Percentiles rank a stretch among this genome's conserved stretches.
These are phyloP conservation scores for Parnassius smintheus DNA, from an alignment of 2,888 invertebrate species.

Conservation along the genomic window DNA sequence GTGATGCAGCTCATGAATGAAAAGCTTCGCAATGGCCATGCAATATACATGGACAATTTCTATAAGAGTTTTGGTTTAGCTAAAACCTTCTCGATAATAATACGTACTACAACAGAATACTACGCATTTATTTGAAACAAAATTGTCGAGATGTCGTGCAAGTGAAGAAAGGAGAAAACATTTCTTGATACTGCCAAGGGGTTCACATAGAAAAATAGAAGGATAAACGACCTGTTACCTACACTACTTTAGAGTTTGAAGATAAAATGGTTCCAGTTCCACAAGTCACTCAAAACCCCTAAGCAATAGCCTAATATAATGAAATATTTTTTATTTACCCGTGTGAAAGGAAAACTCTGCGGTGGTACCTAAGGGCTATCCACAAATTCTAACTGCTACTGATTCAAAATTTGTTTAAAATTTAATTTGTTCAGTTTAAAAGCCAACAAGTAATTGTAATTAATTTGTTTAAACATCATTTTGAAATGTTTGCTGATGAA, in stretches of 20 bases:
- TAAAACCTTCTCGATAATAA: not conserved
- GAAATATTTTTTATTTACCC: constrained; percentile 30
- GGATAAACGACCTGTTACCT: not conserved
- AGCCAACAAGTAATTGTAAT: too few relatives aligned
- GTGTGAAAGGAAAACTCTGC: not conserved
- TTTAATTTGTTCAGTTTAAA: too few relatives aligned
- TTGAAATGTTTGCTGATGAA: too few relatives aligned
- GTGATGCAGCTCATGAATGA: not conserved
- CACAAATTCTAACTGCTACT: not conserved
- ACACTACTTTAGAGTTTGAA: constrained; percentile 30
- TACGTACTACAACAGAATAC: not conserved
- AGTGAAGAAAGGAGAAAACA: not conserved
- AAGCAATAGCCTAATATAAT: constrained; percentile 32
- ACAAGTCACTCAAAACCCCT: constrained; percentile 28
- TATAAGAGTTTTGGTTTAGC: not conserved
- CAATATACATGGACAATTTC: not conserved
- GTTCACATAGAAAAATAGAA: not conserved
- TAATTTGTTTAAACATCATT: too few relatives aligned
- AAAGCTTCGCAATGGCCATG: not conserved
- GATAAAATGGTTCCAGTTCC: constrained; percentile 30
- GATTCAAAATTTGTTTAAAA: not conserved
- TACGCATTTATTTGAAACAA: not conserved
- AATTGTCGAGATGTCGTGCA: too few relatives aligned
- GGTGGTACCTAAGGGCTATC: not conserved
- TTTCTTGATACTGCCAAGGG: not conserved